phyloP scores from a whole-genome alignment of 2,888 invertebrate genomes.

The Nephrocerus scutellatus region DNA sequence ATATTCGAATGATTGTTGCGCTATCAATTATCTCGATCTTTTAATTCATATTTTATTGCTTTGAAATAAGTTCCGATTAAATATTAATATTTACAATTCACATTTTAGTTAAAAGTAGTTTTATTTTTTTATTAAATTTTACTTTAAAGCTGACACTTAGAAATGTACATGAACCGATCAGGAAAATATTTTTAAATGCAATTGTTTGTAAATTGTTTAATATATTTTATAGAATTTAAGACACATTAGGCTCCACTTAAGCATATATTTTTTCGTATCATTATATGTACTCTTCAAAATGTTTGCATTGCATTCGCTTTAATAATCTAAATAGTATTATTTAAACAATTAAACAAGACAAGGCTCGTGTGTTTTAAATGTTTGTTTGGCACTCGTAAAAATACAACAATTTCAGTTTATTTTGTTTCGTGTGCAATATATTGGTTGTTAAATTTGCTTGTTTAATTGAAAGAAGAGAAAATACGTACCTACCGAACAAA shows the following conservation, averaged over 20 bases:
- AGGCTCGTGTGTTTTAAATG: conserved; percentile 1
- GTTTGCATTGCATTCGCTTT: too few species aligned
- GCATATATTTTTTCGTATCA: conserved; percentile 27
- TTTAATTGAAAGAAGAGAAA: conserved; percentile 1
- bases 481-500: background rate
- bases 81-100: conserved; percentile 1
- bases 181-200: conserved; percentile 29
- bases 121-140: conserved; percentile 14
- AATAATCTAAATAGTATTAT: too few species aligned
- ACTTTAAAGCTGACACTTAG: conserved; percentile 43
- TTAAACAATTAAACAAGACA: conserved; percentile 2
- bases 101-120: conserved; percentile 12
- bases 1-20: conserved; percentile 4
- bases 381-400: conserved; percentile 22
- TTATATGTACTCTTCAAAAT: conserved; percentile 18
- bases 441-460: conserved; percentile 1
- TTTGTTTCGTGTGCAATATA: conserved; percentile 8
- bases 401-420: conserved; percentile 12
- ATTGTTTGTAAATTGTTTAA: conserved; percentile 20
- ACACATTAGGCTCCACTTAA: conserved; percentile 47
- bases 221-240: conserved; percentile 43
- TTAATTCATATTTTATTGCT: conserved; percentile 12
- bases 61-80: conserved; percentile 17
- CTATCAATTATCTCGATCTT: conserved; percentile 19
- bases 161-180: conserved; percentile 33